Base-by-base conservation (phyloP, 2,113 vertebrate species). In the Aphyosemion australe region DNA sequence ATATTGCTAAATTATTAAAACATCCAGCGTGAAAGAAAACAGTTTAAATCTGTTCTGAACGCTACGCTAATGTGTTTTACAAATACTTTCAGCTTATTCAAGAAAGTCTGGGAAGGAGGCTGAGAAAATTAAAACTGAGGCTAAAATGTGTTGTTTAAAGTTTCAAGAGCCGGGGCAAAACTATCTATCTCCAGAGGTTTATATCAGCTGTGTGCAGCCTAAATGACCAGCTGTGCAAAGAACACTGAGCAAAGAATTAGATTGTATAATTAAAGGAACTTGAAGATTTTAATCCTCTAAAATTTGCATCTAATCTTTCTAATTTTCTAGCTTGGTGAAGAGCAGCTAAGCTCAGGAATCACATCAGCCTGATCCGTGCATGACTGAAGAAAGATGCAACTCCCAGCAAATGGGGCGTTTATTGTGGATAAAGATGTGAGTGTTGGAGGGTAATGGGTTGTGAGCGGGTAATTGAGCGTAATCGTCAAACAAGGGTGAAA, bases 391-490 rank as follows among this genome's bases (percentile, higher is more conserved):
- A 12, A 63, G 39, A 67, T 58, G 72, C 56, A 48, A 58, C 78
- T 46, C 5, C 26, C 20, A 65, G 63, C 12, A 52, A 67, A 61
- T 31, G 15, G 60, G 71, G 76, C 46, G n/a, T 71, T 34, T 63
- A 61, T 41, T 51, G 37, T 54, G 61, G 49, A 75, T 71, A 56
- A 67, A 70, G 58, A 50, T 43, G 67, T 46, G n/a, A n/a, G 72
- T 75, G 68, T 78, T 42, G 66, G 52, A 66, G 39, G 52, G 62
- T 80, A 74, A 82, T 69, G 74, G 72, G 43, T 67, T 72, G 69
- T 68, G 83, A 72, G 64, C 4, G 16, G 66, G 65, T 75, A 86
- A 84, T 79, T 75, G 56, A 79, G 79, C 19, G 10, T 19, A 43
- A 46, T 58, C 2, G 61, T 69, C 62, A 74, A 83, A 72, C 69